Conservation (phyloP, 2,888 invertebrate species). For the Mycogona germanica region DNA sequence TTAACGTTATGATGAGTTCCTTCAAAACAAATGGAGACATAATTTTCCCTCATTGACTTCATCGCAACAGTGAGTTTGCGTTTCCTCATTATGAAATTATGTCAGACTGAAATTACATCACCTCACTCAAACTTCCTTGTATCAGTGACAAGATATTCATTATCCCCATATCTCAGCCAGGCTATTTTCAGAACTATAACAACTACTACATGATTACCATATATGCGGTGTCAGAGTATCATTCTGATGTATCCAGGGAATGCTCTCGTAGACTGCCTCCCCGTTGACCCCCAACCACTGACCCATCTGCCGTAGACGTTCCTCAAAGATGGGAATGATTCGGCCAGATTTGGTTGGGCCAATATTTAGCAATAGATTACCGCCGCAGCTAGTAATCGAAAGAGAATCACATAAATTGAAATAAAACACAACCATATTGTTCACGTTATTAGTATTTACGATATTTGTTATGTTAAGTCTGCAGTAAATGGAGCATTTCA, state of each 20-base stretch:
- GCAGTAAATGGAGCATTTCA: not conserved
- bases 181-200: not conserved
- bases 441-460: no score
- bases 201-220: conserved; percentile 48
- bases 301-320: conserved; percentile 64
- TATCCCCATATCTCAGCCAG: not conserved
- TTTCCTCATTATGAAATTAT: no score
- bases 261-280: conserved; percentile 66
- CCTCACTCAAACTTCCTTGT: not conserved
- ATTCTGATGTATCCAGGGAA: conserved; percentile 70
- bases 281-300: conserved; percentile 71
- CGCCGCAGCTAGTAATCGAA: conserved; percentile 32
- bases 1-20: no score
- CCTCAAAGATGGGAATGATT: conserved; percentile 73
- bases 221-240: conserved; percentile 55
- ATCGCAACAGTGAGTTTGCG: no score
- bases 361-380: conserved; percentile 67
- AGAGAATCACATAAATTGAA: no score
- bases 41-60: no score
- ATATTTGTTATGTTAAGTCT: not conserved
- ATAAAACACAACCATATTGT: no score
- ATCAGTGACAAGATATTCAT: no score
- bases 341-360: conserved; percentile 83
- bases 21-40: no score
- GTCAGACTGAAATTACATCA: not conserved